A percentile compares a stretch with the other conserved stretches of the same genome.
Evolutionary conservation across 2,113 vertebrate genomes (phyloP).

Genomic region (Lucifuga dentata): DNA sequence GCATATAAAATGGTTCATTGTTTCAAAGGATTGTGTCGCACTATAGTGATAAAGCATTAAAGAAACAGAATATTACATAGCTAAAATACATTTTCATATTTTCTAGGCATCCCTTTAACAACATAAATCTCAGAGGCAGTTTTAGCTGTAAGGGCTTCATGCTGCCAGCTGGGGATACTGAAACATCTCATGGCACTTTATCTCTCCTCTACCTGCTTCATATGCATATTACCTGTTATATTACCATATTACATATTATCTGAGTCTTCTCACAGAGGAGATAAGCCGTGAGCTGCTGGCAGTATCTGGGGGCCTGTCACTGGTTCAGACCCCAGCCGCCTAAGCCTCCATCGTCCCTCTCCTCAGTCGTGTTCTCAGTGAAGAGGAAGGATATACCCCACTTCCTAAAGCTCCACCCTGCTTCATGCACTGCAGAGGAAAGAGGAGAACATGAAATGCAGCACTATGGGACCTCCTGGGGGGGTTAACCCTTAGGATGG

Average conservation of each 20-base stretch:
- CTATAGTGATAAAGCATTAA: conserved; percentile 13
- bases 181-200: conserved; percentile 26
- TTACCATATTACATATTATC: no score
- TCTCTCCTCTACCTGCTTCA: conserved; percentile 33
- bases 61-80: conserved; percentile 2
- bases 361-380: conserved; percentile 67
- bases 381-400: conserved; percentile 82
- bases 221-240: conserved; percentile 9
- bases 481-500: conserved; percentile 58
- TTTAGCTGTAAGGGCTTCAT: conserved; percentile 7
- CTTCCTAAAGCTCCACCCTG: conserved; percentile 78
- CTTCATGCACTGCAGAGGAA: conserved; percentile 65
- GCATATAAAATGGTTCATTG: conserved; percentile 27
- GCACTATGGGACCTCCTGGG: conserved; percentile 38
- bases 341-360: conserved; percentile 34
- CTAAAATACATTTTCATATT: conserved; percentile 24
- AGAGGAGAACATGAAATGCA: conserved; percentile 70
- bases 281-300: conserved; percentile 1
- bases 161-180: not conserved
- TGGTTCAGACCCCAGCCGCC: conserved; percentile 14
- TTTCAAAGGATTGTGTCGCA: conserved; percentile 5
- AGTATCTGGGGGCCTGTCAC: conserved; percentile 28
- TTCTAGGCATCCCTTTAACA: conserved; percentile 30
- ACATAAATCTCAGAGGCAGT: conserved; percentile 29
- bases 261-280: conserved; percentile 3